A percentile compares a stretch with the other conserved stretches of the same genome.
Evolutionary conservation across 1,140 invertebrate species (phyloP).

Genomic region (Drosophila pectinifera): DNA sequence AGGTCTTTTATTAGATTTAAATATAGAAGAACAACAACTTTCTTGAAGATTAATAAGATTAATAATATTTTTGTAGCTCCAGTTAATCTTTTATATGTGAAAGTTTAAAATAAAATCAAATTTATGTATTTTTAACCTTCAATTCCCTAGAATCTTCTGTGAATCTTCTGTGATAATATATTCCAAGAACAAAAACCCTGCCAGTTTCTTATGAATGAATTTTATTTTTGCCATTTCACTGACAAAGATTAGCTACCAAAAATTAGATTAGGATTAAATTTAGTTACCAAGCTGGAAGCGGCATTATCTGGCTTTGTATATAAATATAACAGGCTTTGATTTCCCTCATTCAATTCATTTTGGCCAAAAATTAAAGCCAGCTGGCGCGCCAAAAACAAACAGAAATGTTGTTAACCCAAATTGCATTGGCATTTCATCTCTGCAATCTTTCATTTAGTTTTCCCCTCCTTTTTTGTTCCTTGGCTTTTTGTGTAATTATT

Average conservation of each 20-base stretch:
- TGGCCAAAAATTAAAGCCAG: slow-evolving; percentile 22
- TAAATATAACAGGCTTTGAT: not conserved
- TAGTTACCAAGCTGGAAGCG: not conserved
- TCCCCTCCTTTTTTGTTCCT: slow-evolving; percentile 41
- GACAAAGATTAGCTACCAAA: slow-evolving; percentile 6
- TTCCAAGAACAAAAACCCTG: not conserved
- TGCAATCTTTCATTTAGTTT: slow-evolving; percentile 37
- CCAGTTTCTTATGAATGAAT: slow-evolving; percentile 31
- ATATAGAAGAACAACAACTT: not conserved
- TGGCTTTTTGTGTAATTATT: slow-evolving; percentile 76
- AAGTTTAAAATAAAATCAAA: not conserved
- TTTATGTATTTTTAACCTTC: not conserved
- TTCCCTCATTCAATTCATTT: slow-evolving; percentile 14
- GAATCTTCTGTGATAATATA: not conserved
- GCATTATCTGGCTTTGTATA: not conserved
- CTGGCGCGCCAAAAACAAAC: slow-evolving; percentile 7
- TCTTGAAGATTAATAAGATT: no score
- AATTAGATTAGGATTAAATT: slow-evolving; percentile 22
- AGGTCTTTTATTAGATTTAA: no score
- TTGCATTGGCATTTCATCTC: slow-evolving; percentile 58
- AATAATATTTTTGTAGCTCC: no score
- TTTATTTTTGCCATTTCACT: not conserved
- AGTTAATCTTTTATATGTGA: no score
- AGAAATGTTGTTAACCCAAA: slow-evolving; percentile 46
- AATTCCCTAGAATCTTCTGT: not conserved